Percentiles rank a stretch among this genome's conserved stretches.
phyloP scores from a whole-genome alignment of 1,140 invertebrate species.

The Pseudomyrmex pallidus region DNA sequence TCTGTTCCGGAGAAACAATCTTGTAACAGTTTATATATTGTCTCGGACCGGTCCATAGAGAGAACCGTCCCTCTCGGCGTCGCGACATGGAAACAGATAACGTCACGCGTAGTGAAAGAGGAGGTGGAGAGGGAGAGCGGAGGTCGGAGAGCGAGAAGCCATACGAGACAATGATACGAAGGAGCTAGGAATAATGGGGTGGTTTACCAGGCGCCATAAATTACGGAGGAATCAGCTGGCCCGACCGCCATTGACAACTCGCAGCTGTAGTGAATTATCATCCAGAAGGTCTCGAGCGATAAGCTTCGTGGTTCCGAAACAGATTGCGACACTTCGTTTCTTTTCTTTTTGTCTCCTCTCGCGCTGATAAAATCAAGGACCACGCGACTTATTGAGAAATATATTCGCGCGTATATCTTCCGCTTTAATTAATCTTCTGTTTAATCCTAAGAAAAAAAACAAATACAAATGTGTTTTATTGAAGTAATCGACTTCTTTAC shows the following conservation, averaged over 20 bases:
- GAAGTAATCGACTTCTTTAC: neutral
- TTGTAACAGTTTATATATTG: slow-evolving; percentile 23
- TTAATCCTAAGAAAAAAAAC: no score
- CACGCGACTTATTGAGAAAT: slow-evolving; percentile 13
- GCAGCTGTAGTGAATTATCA: slow-evolving; percentile 57
- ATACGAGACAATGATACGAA: slow-evolving; percentile 52
- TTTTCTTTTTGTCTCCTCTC: neutral
- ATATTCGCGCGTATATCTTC: neutral
- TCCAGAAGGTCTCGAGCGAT: slow-evolving; percentile 42
- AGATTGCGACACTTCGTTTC: slow-evolving; percentile 43
- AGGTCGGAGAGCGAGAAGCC: slow-evolving; percentile 51
- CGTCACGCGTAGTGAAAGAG: slow-evolving; percentile 19
- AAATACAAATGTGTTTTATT: no score
- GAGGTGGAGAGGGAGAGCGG: neutral
- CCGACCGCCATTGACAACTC: slow-evolving; percentile 55
- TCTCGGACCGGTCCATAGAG: neutral
- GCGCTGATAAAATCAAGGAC: slow-evolving; percentile 4
- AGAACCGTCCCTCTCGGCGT: slow-evolving; percentile 31
- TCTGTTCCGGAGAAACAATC: neutral
- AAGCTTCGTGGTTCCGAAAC: slow-evolving; percentile 47
- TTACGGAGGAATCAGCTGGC: slow-evolving; percentile 55
- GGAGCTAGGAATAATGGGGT: slow-evolving; percentile 57
- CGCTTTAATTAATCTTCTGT: no score
- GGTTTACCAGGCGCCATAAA: slow-evolving; percentile 56
- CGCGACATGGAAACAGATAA: slow-evolving; percentile 38